Percentiles rank a stretch among this genome's conserved stretches.
phyloP scores from a whole-genome alignment of 2,113 vertebrate species.

The Zingel zingel region DNA sequence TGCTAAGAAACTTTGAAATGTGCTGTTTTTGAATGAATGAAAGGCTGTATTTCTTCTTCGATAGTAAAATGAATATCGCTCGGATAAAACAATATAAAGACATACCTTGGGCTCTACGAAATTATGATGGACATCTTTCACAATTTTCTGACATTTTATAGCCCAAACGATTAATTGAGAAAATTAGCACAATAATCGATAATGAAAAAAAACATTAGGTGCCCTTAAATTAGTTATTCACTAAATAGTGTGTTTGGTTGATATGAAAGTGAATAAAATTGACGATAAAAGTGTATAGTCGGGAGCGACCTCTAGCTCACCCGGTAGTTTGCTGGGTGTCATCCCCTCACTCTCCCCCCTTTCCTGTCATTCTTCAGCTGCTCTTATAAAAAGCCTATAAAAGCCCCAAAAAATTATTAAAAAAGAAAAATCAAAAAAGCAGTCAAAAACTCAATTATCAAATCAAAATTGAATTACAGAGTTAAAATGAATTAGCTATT shows the following conservation, averaged over 20 bases:
- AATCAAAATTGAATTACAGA: neutral
- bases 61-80: neutral
- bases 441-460: neutral
- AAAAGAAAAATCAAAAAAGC: no score
- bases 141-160: neutral
- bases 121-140: neutral
- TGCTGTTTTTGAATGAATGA: no score
- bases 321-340: no score
- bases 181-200: neutral
- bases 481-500: neutral
- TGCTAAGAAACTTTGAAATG: no score
- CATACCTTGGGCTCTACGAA: neutral
- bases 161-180: neutral
- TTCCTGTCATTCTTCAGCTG: no score
- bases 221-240: neutral
- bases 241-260: constrained; percentile 14
- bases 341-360: no score
- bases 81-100: neutral
- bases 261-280: constrained; percentile 15
- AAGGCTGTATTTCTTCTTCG: no score
- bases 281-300: neutral
- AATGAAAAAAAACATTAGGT: no score
- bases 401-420: no score
- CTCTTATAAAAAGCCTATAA: no score
- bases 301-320: no score